A percentile compares a stretch with the other conserved stretches of the same genome.
phyloP scores from a whole-genome alignment of 1,140 invertebrate species.

The Anthonomus grandis region DNA sequence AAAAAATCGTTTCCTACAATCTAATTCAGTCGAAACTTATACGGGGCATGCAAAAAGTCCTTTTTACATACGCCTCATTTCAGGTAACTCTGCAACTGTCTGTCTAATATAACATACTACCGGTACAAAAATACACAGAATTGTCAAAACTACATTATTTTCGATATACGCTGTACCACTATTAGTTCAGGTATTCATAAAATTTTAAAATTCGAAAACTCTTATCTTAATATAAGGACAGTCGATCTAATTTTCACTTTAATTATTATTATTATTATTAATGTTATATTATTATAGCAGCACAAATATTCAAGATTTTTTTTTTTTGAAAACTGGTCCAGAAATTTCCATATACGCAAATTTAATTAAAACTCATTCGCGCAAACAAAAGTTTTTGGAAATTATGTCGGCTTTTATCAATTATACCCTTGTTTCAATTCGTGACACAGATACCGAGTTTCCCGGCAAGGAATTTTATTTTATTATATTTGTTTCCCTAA shows the following conservation, averaged over 20 bases:
- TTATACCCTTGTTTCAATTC: constrained; percentile 9
- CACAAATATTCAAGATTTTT: constrained; percentile 24
- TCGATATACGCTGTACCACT: constrained; percentile 46
- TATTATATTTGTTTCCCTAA: not conserved
- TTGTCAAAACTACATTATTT: constrained; percentile 41
- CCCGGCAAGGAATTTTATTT: constrained; percentile 2
- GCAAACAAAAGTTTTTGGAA: too few species aligned
- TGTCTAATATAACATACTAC: constrained; percentile 40
- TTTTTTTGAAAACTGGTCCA: not conserved
- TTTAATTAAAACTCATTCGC: too few species aligned
- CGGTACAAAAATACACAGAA: constrained; percentile 51
- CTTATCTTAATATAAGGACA: constrained; percentile 49
- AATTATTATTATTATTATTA: constrained; percentile 35
- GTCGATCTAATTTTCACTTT: constrained; percentile 46
- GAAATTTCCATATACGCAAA: too few species aligned
- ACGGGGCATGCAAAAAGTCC: constrained; percentile 7
- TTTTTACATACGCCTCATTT: constrained; percentile 12
- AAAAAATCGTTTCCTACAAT: constrained; percentile 37
- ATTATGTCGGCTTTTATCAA: constrained; percentile 1
- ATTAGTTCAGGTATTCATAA: constrained; percentile 46
- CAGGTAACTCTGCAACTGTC: constrained; percentile 36
- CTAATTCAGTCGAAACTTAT: constrained; percentile 43
- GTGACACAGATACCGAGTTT: not conserved
- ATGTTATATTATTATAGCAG: constrained; percentile 18
- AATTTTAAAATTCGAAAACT: constrained; percentile 51